These are phyloP conservation scores for Dilophus febrilis DNA, from an alignment of 2,888 invertebrate genomes.

Conservation along the genomic window DNA sequence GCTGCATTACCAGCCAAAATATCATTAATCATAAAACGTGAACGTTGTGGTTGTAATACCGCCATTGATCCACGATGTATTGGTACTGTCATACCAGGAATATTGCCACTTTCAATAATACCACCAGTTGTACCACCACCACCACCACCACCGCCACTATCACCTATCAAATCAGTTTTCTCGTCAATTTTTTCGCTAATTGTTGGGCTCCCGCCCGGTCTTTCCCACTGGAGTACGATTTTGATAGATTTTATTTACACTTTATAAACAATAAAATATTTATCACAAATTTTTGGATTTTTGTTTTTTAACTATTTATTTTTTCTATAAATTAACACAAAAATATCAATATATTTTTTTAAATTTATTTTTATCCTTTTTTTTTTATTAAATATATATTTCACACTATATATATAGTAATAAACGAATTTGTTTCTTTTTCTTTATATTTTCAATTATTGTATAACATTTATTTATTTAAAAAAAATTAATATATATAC, in stretches of 20 bases:
- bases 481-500: too few relatives aligned
- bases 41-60: conserved; percentile 49
- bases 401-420: too few relatives aligned
- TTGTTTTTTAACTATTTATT: too few relatives aligned
- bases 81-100: conserved; percentile 34
- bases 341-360: not conserved
- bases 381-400: not conserved
- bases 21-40: conserved; percentile 81
- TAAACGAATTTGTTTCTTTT: too few relatives aligned
- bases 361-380: too few relatives aligned
- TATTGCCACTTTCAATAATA: conserved; percentile 25
- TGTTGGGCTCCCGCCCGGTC: conserved; percentile 14
- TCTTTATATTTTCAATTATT: too few relatives aligned
- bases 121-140: conserved; percentile 19
- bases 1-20: conserved; percentile 46
- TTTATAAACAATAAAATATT: not conserved
- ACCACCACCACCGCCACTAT: conserved; percentile 21
- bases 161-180: conserved; percentile 16
- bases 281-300: too few relatives aligned
- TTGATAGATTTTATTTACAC: conserved; percentile 9
- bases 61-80: conserved; percentile 31
- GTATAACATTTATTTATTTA: too few relatives aligned
- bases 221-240: conserved; percentile 15
- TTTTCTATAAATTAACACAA: too few relatives aligned
- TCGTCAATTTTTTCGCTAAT: conserved; percentile 9